Percentiles rank a stretch among this genome's conserved stretches.
Conservation (phyloP, 1,140 invertebrate species). For the Hyphantria cunea region DNA sequence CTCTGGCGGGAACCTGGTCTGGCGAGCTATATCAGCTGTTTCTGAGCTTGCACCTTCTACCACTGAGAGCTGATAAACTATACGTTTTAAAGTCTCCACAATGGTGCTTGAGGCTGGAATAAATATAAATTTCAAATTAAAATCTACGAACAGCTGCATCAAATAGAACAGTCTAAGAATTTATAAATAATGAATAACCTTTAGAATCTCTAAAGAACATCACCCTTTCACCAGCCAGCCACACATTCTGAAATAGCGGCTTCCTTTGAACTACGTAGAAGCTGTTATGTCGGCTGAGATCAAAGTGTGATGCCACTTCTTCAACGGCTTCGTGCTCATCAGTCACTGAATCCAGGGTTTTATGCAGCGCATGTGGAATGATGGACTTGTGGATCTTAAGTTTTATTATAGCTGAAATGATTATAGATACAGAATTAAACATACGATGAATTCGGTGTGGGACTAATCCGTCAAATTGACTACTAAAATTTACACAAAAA, state of each 20-base stretch:
- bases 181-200: conserved; percentile 37
- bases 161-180: no score
- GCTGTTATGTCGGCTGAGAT: conserved; percentile 49
- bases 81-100: conserved; percentile 47
- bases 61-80: conserved; percentile 63
- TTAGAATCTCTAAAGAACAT: conserved; percentile 65
- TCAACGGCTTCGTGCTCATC: conserved; percentile 57
- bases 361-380: conserved; percentile 39
- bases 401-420: conserved; percentile 61
- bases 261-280: conserved; percentile 65
- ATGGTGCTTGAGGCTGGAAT: conserved; percentile 49
- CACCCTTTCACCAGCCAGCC: conserved; percentile 55
- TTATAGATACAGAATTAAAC: no score
- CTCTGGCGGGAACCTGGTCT: conserved; percentile 60
- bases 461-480: no score
- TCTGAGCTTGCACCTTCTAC: conserved; percentile 52
- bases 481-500: no score
- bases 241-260: conserved; percentile 54
- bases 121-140: conserved; percentile 1
- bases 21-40: conserved; percentile 53
- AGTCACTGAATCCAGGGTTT: conserved; percentile 48
- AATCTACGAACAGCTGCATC: no score
- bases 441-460: no score
- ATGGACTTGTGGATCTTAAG: conserved; percentile 51
- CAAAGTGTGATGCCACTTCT: conserved; percentile 39